These are phyloP conservation scores for Smittia aterrima DNA, from an alignment of 2,888 invertebrate genomes.

Conservation along the genomic window DNA sequence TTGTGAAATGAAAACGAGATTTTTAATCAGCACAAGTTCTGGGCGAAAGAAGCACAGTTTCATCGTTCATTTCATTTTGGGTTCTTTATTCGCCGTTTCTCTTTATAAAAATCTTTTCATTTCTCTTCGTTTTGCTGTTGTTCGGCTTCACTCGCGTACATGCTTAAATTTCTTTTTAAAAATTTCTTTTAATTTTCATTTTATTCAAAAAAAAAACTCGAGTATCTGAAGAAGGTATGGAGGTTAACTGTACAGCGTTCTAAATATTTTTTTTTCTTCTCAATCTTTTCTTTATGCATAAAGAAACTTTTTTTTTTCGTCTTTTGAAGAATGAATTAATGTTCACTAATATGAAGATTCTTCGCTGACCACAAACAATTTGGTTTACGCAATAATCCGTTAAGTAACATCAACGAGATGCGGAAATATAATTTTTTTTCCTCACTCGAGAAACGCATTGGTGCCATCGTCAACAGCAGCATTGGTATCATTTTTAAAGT, in stretches of 20 bases:
- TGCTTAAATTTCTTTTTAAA: slow-evolving; percentile 35
- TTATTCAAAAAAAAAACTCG: slow-evolving; percentile 18
- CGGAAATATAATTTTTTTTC: too few relatives aligned
- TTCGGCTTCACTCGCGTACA: slow-evolving; percentile 8
- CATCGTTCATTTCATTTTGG: slow-evolving; percentile 6
- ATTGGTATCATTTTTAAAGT: too few relatives aligned
- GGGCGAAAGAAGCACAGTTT: slow-evolving; percentile 22
- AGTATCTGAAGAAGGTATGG: slow-evolving; percentile 31
- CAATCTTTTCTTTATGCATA: neutral
- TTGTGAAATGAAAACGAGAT: slow-evolving; percentile 31
- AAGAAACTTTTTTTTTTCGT: neutral
- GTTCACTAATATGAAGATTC: too few relatives aligned
- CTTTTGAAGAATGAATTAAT: too few relatives aligned
- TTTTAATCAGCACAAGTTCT: slow-evolving; percentile 40
- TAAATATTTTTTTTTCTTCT: slow-evolving; percentile 31
- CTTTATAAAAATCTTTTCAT: neutral
- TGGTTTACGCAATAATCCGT: too few relatives aligned
- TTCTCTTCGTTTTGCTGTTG: neutral
- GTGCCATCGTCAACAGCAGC: too few relatives aligned
- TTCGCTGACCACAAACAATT: too few relatives aligned
- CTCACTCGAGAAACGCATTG: too few relatives aligned
- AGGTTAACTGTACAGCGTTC: slow-evolving; percentile 40
- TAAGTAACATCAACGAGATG: too few relatives aligned
- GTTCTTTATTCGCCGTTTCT: slow-evolving; percentile 27
- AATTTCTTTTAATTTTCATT: slow-evolving; percentile 33